Evolutionary conservation across 2,113 vertebrate species (phyloP), one percentile per base, ranked within the genome.

Genomic region (Clarias gariepinus): DNA sequence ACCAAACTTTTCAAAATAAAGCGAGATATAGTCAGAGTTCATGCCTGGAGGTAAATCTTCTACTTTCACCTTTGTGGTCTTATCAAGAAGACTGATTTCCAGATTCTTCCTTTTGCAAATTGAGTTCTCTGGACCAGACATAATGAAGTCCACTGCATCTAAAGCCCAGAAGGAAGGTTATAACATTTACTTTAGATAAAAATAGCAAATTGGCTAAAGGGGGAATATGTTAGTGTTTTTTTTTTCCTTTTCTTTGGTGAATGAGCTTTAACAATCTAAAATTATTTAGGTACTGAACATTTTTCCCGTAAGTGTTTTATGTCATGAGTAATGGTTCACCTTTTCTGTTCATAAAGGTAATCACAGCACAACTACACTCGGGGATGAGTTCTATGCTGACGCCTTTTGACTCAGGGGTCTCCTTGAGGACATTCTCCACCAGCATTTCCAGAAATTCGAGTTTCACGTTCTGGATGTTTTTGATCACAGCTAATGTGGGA

Each of bases 1-100:
- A 0, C 94, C 96, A 13, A 88, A 94, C 85, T 95, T 95, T 87
- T 97, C 96, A 93, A 98, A 98, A 90, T 95, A 97, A 25, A 96
- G 3, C 0, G 58, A 47, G 19, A 99, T 87, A 21, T 91, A 84
- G 55, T 94, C 92, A 28, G 87, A 89, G 52, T 82, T 57, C 0
- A 89, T 82, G 74, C 91, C 85, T 69, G 88, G 90, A 0, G 95
- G 91, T 15, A 96, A 7, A 28, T 96, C 94, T 91, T 99, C 97
- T 83, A 94, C 94, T 30, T 91, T 89, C 79, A 97, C 68, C 52
- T 90, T 94, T 33, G 81, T 90, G 41, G 97, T 94, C 78, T 52
- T 58, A 89, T 97, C 96, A 68, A 99, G 94, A 81, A 88, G 89
- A 53, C 87, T 84, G n/a, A 94, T 93, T 64, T 87, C 92, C 53